Base-by-base conservation (phyloP, 2,113 vertebrate species). In the Phalacrocorax aristotelis region DNA sequence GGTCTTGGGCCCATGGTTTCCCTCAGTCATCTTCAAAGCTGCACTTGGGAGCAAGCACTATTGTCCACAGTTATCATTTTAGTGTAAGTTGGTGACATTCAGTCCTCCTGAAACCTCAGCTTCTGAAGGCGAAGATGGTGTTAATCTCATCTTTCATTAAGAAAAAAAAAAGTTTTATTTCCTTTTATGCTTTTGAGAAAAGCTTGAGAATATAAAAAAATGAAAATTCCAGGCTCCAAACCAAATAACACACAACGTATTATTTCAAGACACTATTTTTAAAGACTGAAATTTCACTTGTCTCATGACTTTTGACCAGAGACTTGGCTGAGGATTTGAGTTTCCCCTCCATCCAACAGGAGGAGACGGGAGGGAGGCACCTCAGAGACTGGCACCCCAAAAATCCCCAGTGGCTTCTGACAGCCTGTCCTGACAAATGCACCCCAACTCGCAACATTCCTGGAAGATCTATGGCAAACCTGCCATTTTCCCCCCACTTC, bases 241-340 rank as follows among this genome's bases (percentile, higher is more conserved):
- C 27, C 87, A 94, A 94, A 3, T 65, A 80, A 91, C 15, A 69
- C 49, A 79, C 9, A 78, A 78, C 1, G 1, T 69, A 76, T 62
- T 91, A 74, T 83, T 95, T 89, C 83, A 89, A 91, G 49, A 77
- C 26, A 17, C 62, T 93, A 19, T 68, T 93, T 91, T 88, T 87
- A 58, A 87, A 88, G 48, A 62, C 32, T 3, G 10, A 66, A n/a
- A 68, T 44, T 93, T 95, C 57, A 82, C 74, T 83, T 13, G 14
- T 75, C 78, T 65, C 5, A 6, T 68, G 83, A 84, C 65, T 96
- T 89, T 78, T 58, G 55, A 79, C 77, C 80, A 74, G 46, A 68
- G 30, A 20, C 29, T 77, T 91, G 72, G 55, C 80, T 55, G 26
- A 62, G 16, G 52, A 54, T 38, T 55, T 58, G 21, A 32, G 25